Evolutionary conservation across 2,888 invertebrate species (phyloP), one percentile per base, ranked within the genome.

Genomic region (Tholera decimalis): DNA sequence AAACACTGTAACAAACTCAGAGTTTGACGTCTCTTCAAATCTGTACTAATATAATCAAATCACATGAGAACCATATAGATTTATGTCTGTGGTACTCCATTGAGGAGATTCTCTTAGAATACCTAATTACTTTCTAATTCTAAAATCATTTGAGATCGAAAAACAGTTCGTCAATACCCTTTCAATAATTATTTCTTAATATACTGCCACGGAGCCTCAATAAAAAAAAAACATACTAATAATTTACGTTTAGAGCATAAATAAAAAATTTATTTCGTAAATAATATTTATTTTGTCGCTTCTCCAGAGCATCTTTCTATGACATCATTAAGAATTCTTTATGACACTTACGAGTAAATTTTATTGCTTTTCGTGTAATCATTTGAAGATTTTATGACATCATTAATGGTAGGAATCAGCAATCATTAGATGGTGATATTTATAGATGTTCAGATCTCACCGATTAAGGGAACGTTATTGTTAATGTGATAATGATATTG

Each of bases 371-470:
- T 50, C 8, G 24, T 47, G 68, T 65, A 60, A 73, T 64, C 58
- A 63, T 75, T 77, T 72, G 35, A 50, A 61, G 49, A 63, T 72
- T 80, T 82, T 78, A 80, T 73, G 66, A n/a, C 49, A 55, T 60
- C 73, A 73, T 82, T 80, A 73, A 73, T 62, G 47, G 47, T 49
- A 18, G 22, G 28, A 63, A 67, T 71, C 76, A 79, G 55, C 28
- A 44, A 57, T 69, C 65, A 79, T 77, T 77, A 58, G 15, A 44
- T 56, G 44, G 44, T 55, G 18, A 68, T 72, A 59, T 65, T 53
- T 76, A 58, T 49, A 26, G 47, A 57, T 47, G 11, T 70, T 30
- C 22, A 22, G 41, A 37, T 71, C 9, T 35, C 24, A 35, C 6
- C 28, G 49, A 47, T 49, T 35, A 35, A 9, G 11, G 4, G 9